Base-by-base conservation (phyloP, 2,797 vertebrate genomes). In the Okamejei kenojei region DNA sequence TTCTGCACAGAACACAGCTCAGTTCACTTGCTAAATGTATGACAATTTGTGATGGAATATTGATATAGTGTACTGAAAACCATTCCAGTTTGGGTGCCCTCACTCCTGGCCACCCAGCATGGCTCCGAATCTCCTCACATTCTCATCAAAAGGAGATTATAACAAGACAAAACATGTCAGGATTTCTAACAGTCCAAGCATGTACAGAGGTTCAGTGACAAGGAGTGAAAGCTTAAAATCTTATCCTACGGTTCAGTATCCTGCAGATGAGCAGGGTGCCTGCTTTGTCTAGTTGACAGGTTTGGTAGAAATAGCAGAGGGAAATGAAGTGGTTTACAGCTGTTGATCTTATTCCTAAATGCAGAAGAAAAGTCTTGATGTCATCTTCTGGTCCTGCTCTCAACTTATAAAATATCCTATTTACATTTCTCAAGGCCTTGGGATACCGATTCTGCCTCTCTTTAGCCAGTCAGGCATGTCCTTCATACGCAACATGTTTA, bases 371-470 rank as follows among this genome's bases (percentile, higher is more conserved):
- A 45, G 68, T 38, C 32, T 54, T 74, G 32, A 91, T 21, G 23
- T 91, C 68, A 73, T 73, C 74, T 6, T 11, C 26, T n/a, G 26
- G 15, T 92, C 23, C 45, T 76, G 90, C 11, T n/a, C 90, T 68
- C 26, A 38, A 58, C 54, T 92, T 92, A 92, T 58, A 92, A 88
- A 88, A 76, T 71, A 73, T 76, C 26, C 38, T 74, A 76, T 92
- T 92, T 92, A 76, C 73, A 92, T n/a, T 54, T 92, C 90, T 45
- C 68, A 76, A 73, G 15, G 71, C 10, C 23, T 13, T 0, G 63
- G n/a, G 84, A 2, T 35, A 19, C 63, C 23, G 19, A 88, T 68
- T 68, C 63, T 21, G 17, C 15, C 84, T 88, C 58, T 32, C n/a
- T n/a, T 63, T 61, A 29, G n/a, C 15, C 63, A 68, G 7, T 29